Base-by-base conservation (phyloP, 2,113 vertebrate species). In the Lophius piscatorius region DNA sequence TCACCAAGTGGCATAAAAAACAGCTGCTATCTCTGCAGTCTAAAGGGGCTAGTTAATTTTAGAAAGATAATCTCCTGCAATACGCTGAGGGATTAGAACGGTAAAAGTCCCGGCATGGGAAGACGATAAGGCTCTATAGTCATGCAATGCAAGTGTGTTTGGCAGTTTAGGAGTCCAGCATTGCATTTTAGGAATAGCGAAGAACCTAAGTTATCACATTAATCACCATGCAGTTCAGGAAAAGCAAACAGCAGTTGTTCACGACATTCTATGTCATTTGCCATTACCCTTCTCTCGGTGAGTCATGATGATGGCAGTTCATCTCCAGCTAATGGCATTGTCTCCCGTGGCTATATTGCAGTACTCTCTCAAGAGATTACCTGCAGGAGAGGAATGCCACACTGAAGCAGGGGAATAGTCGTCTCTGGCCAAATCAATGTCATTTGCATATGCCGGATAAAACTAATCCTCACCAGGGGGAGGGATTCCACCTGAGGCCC, bases 51-150 rank as follows among this genome's bases (percentile, higher is more conserved):
- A 76, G 86, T 89, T 90, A 86, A 89, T 86, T 88, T 89, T 89
- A 89, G 87, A 90, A 89, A 82, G 80, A 90, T 89, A 90, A 90
- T 90, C 89, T 89, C 64, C 83, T 54, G 48, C 87, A 87, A 83
- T 89, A 87, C 88, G 82, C 68, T 48, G 73, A 74, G 82, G 83
- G 89, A 88, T 89, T 89, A 86, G 83, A 60, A 84, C 60, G 49
- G 81, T 84, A 82, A 84, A 87, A 82, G 67, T 75, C 68, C 61
- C 65, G 65, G 57, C 58, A 81, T 69, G 65, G 55, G 56, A 59
- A 74, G 67, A 58, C 9, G 76, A 81, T 85, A 82, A 85, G 40
- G 36, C 68, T 49, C 40, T 35, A 48, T 56, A 76, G 67, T 71
- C 66, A 36, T 22, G 50, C 49, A 40, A 33, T 63, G 57, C 14